Percentiles rank a stretch among this genome's conserved stretches.
Evolutionary conservation across 1,140 invertebrate genomes (phyloP).

Genomic region (Apis florea): DNA sequence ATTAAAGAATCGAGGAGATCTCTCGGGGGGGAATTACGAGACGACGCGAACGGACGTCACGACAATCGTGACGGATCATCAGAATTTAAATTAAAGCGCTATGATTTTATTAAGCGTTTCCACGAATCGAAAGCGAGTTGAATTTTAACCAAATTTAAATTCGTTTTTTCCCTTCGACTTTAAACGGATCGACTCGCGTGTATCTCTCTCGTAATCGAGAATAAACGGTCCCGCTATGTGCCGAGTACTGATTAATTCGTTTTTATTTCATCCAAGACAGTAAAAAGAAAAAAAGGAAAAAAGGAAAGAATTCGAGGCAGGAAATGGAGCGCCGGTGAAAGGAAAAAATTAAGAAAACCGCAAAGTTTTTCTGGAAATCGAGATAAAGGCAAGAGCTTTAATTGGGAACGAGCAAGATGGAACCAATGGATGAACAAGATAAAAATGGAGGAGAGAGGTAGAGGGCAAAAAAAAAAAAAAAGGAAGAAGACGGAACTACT

Average conservation of each 20-base stretch:
- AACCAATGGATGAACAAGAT: background rate
- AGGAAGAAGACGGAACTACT: background rate
- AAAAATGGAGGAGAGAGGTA: background rate
- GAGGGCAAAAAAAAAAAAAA: background rate
- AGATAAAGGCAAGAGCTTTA: no score
- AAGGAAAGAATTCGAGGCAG: background rate
- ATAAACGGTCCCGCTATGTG: constrained; percentile 18
- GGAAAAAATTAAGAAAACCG: constrained; percentile 37
- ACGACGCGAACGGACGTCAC: background rate
- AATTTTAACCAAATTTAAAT: no score
- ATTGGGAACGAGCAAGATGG: background rate
- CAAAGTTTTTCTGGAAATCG: constrained; percentile 23
- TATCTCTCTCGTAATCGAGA: constrained; percentile 9
- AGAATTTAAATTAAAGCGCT: background rate
- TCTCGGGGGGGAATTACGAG: background rate
- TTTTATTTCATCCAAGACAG: background rate
- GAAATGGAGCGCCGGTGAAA: constrained; percentile 13
- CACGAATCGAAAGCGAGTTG: background rate
- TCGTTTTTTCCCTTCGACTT: no score
- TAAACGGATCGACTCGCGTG: background rate
- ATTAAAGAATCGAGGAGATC: constrained; percentile 28
- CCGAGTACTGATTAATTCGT: constrained; percentile 29
- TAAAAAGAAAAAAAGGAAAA: no score
- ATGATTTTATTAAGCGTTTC: background rate
- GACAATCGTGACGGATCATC: background rate